phyloP scores from a whole-genome alignment of 2,797 vertebrate genomes.

The Urophycis tenuis region DNA sequence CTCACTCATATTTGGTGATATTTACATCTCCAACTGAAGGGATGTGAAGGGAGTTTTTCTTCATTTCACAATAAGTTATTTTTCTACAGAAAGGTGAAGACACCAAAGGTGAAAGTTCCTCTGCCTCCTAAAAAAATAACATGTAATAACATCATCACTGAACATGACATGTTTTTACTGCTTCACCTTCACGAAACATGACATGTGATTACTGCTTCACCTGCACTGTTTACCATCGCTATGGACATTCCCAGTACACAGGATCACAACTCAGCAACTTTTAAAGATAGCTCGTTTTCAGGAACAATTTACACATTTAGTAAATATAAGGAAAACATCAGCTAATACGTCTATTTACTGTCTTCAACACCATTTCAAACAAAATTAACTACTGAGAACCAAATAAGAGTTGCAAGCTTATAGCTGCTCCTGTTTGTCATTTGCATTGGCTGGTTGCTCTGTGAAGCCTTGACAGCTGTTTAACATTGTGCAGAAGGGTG shows the following conservation, averaged over 20 bases:
- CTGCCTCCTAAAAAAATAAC: too few relatives aligned
- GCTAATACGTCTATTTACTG: background rate
- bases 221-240: background rate
- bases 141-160: too few relatives aligned
- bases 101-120: background rate
- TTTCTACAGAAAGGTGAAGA: background rate
- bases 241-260: background rate
- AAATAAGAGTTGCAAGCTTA: background rate
- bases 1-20: background rate
- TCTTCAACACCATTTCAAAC: background rate
- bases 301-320: background rate
- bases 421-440: background rate
- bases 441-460: background rate
- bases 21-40: background rate
- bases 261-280: background rate
- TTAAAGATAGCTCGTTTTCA: background rate
- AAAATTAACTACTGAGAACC: background rate
- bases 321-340: background rate
- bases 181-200: background rate
- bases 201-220: too few relatives aligned
- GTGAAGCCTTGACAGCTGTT: background rate
- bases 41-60: background rate
- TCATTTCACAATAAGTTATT: background rate
- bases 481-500: background rate
- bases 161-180: background rate